phyloP scores from a whole-genome alignment of 1,140 invertebrate species.

The Ganaspis sp. region DNA sequence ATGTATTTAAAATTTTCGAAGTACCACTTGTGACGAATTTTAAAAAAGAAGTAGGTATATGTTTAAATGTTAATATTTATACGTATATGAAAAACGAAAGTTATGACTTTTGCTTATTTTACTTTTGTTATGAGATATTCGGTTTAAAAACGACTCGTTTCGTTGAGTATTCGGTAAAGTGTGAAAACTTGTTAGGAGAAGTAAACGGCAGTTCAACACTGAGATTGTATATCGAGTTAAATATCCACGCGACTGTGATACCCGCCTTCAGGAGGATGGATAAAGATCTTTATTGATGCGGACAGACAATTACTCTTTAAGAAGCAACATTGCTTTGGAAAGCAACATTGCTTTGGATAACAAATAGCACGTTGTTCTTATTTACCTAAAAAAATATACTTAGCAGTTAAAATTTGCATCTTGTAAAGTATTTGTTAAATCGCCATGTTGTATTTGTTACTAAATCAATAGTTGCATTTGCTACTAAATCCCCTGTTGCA shows the following conservation, averaged over 20 bases:
- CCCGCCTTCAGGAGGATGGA: not conserved
- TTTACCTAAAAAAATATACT: not conserved
- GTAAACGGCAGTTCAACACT: not conserved
- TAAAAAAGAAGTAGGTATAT: too few species aligned
- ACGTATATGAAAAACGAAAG: too few species aligned
- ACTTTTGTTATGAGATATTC: not conserved
- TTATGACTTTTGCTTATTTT: too few species aligned
- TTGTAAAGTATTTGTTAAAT: too few species aligned
- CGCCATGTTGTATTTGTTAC: too few species aligned
- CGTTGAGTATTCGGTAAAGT: not conserved
- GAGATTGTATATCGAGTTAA: not conserved
- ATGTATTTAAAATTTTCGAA: too few species aligned
- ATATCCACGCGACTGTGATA: not conserved
- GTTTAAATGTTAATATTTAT: too few species aligned
- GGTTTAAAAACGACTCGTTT: not conserved
- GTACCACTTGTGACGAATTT: too few species aligned
- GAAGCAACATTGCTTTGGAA: not conserved
- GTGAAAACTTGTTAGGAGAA: not conserved
- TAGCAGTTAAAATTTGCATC: too few species aligned
- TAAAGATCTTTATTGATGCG: conserved; percentile 2
- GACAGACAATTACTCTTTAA: not conserved
- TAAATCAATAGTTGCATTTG: too few species aligned
- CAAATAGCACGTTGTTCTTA: not conserved
- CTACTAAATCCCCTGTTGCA: too few species aligned
- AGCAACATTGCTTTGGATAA: not conserved